phyloP scores from a whole-genome alignment of 2,113 vertebrate genomes.

The Felis catus region F.catus_Fca126_mat1.0 CM031413.1:21120501-21121000 shows the following conservation, averaged over 20 bases:
- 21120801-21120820: background rate
- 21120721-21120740: background rate
- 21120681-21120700: background rate
- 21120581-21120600: background rate
- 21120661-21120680: background rate
- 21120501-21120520: background rate
- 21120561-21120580: background rate
- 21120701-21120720: background rate
- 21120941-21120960: background rate
- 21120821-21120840: background rate
- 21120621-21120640: background rate
- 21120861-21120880: background rate
- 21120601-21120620: background rate
- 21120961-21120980: background rate
- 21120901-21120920: background rate
- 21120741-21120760: background rate
- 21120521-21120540: background rate
- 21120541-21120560: background rate
- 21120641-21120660: background rate
- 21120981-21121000: conserved; percentile 19
- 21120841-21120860: background rate
- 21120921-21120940: background rate
- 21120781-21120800: background rate
- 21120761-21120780: background rate
- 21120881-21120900: no score